Base-by-base conservation (phyloP, 1,140 invertebrate species). In the Nomia melanderi region DNA sequence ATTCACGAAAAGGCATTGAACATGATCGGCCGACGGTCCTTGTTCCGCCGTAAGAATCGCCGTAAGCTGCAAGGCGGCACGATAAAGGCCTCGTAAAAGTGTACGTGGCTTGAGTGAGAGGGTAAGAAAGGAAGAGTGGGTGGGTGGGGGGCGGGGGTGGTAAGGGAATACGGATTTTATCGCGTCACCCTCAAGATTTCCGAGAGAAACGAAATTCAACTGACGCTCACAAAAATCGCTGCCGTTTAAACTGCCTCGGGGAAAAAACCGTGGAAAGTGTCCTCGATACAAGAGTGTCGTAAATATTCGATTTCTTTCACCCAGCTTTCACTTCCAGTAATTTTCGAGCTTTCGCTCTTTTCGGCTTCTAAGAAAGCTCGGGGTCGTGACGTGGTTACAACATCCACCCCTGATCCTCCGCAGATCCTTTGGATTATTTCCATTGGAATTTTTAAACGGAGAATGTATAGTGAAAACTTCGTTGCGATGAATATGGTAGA, bases 51-150 rank as follows among this genome's bases (percentile, higher is more conserved):
- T 77, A 70, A 77, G 54, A 33, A 17, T 70, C 54, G 56, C 33
- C 25, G 74, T 69, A 50, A 69, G 56, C 67, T 70, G 66, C 41
- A 20, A n/a, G 65, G 23, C 29, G 53, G 20, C 2, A 12, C 74
- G 54, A 70, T 76, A 69, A 69, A 59, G 54, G 3, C n/a, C 14
- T 59, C 73, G 53, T 74, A 66, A 76, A 59, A 76, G 39, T 39
- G 23, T 76, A 33, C 53, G 36, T 36, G 64, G 31, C 47, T 36
- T n/a, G 29, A 60, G 14, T 29, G 41, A 17, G 41, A 8, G 39
- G 7, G 20, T n/a, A 8, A 7, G 47, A 50, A 20, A n/a, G 6
- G 2, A 0, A 0, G 41, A 44, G 41, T 17, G 41, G 39, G 39
- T 1, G 1, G 39, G 3, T 1, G 39, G 11, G 11, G 11, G 12